A percentile compares a stretch with the other conserved stretches of the same genome.
Conservation (phyloP, 1,140 invertebrate genomes). For the Heliconius himera region DNA sequence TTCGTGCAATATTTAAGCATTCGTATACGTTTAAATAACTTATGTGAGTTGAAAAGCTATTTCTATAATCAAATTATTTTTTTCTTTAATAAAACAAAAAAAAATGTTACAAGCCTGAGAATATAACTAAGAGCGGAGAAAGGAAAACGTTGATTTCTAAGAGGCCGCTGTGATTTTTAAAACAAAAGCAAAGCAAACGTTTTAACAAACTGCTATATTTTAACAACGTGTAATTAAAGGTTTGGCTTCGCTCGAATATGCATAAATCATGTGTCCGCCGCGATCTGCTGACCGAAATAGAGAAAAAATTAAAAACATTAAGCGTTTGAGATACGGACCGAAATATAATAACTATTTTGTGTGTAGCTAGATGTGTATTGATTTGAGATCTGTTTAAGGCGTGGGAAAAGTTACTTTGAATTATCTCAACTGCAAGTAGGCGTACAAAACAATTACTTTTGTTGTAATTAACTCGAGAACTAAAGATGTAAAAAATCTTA, state of each 20-base stretch:
- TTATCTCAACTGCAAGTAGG: conserved; percentile 19
- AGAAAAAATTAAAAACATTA: conserved; percentile 81
- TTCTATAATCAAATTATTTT: neutral
- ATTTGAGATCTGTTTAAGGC: conserved; percentile 30
- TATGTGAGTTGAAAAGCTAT: neutral
- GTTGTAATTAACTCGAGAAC: conserved; percentile 6
- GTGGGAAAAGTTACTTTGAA: conserved; percentile 35
- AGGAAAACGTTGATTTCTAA: conserved; percentile 64
- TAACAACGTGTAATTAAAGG: conserved; percentile 82
- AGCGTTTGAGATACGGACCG: conserved; percentile 60
- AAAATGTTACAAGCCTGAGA: conserved; percentile 18
- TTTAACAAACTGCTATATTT: conserved; percentile 82
- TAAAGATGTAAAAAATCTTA: neutral
- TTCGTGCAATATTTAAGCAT: no score
- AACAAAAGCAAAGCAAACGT: conserved; percentile 76
- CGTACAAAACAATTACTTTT: conserved; percentile 22
- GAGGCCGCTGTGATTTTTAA: conserved; percentile 69
- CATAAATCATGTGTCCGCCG: conserved; percentile 80
- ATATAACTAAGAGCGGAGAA: conserved; percentile 40
- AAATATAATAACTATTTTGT: conserved; percentile 50
- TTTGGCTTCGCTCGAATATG: conserved; percentile 78
- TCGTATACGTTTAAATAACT: no score
- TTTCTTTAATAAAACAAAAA: neutral
- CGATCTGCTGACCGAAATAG: conserved; percentile 79
- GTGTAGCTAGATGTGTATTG: conserved; percentile 31